phyloP scores from a whole-genome alignment of 1,140 invertebrate genomes.

The Ladona fulva region DNA sequence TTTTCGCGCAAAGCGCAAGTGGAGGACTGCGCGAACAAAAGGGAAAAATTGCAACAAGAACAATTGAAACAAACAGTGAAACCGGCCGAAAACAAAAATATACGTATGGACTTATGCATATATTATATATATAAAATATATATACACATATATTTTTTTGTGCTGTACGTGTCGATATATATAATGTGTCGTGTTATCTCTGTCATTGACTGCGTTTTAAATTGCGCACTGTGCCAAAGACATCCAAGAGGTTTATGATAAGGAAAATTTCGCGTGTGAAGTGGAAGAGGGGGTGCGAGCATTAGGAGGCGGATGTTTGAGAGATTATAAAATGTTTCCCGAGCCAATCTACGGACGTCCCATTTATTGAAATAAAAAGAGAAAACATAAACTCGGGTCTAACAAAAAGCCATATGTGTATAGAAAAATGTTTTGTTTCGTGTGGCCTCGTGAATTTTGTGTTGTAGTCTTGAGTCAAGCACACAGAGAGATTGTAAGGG shows the following conservation, averaged over 20 bases:
- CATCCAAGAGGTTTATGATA: neutral
- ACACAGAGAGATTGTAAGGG: neutral
- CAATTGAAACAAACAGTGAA: neutral
- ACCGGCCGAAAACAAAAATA: neutral
- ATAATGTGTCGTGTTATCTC: conserved; percentile 9
- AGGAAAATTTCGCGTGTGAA: neutral
- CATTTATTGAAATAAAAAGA: neutral
- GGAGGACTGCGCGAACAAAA: too few species aligned
- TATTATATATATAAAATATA: neutral
- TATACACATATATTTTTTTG: conserved; percentile 11
- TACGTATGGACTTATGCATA: conserved; percentile 1
- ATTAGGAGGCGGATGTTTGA: neutral
- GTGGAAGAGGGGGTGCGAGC: neutral
- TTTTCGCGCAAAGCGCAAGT: too few species aligned
- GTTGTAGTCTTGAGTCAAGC: conserved; percentile 8
- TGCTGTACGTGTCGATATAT: conserved; percentile 5
- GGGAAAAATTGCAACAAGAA: neutral
- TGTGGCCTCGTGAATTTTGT: conserved; percentile 8
- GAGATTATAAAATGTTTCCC: neutral
- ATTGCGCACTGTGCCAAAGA: neutral
- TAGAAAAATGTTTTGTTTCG: conserved; percentile 2
- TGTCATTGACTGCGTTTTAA: neutral
- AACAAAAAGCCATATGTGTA: neutral
- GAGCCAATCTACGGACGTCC: neutral
- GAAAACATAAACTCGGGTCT: neutral